Evolutionary conservation across 1,140 invertebrate species (phyloP).

Genomic region (Heliconius nattereri): DNA sequence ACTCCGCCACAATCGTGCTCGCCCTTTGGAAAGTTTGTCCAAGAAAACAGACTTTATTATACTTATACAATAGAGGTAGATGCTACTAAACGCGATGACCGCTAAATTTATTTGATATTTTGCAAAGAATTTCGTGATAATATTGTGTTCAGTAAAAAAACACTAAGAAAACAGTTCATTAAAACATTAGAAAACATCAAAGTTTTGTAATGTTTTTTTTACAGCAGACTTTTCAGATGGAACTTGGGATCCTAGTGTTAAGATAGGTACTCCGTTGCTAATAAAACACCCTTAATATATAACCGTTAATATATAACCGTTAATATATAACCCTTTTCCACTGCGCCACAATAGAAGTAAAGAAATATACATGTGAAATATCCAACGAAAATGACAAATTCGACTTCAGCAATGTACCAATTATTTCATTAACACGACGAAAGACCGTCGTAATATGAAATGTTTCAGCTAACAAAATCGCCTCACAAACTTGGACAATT

Average conservation of each 20-base stretch:
- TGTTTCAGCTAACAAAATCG: background rate
- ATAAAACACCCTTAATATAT: too few species aligned
- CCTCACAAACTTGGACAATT: background rate
- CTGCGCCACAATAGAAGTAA: too few species aligned
- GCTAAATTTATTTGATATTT: background rate
- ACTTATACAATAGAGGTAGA: background rate
- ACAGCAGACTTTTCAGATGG: too few species aligned
- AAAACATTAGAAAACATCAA: too few species aligned
- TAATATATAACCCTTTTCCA: too few species aligned
- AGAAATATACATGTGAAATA: background rate
- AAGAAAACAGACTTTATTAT: constrained; percentile 28
- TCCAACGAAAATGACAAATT: background rate
- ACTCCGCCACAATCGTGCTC: constrained; percentile 30
- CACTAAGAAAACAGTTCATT: too few species aligned
- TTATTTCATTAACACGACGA: background rate
- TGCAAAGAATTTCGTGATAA: background rate
- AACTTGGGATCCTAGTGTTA: too few species aligned
- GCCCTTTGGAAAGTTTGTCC: constrained; percentile 28
- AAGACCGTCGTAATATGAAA: background rate
- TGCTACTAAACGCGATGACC: background rate
- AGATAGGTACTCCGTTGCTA: too few species aligned
- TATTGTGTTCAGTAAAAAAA: too few species aligned
- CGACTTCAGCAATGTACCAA: background rate
- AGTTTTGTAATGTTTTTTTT: background rate
- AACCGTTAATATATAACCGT: too few species aligned